These are phyloP conservation scores for Eufriesea mexicana DNA, from an alignment of 1,140 invertebrate genomes.

Conservation along the genomic window DNA sequence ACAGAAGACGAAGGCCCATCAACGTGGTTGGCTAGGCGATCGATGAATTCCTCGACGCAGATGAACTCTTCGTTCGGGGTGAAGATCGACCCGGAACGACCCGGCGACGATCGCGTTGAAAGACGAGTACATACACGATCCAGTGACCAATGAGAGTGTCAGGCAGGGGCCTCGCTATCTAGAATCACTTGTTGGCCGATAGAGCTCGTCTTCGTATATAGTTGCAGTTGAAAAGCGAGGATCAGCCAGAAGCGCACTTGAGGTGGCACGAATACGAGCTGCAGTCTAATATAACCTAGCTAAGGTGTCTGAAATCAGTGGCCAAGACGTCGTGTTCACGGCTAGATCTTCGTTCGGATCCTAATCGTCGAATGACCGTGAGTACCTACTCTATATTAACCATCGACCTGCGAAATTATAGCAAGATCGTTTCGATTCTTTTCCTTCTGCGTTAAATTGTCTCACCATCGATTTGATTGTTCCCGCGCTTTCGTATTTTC, in stretches of 20 bases:
- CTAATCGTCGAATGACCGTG: conserved; percentile 11
- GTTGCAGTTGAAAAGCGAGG: conserved; percentile 47
- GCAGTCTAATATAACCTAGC: conserved; percentile 44
- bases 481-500: background rate
- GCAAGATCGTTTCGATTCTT: background rate
- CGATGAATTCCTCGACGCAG: background rate
- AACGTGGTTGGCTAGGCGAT: background rate
- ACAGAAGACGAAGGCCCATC: background rate
- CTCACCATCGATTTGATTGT: background rate
- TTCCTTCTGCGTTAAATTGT: too few relatives aligned
- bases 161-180: conserved; percentile 39
- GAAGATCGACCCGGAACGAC: conserved; percentile 56
- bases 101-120: background rate
- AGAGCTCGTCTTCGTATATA: conserved; percentile 46
- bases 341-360: background rate
- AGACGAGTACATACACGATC: conserved; percentile 27
- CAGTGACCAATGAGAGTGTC: conserved; percentile 35
- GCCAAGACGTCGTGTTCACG: background rate
- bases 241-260: conserved; percentile 42
- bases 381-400: background rate
- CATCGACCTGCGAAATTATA: background rate
- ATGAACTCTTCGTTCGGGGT: conserved; percentile 35
- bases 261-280: conserved; percentile 47
- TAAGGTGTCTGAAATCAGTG: conserved; percentile 26
- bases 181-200: conserved; percentile 44